These are phyloP conservation scores for Ochropacha duplaris DNA, from an alignment of 2,888 invertebrate species.

Conservation along the genomic window DNA sequence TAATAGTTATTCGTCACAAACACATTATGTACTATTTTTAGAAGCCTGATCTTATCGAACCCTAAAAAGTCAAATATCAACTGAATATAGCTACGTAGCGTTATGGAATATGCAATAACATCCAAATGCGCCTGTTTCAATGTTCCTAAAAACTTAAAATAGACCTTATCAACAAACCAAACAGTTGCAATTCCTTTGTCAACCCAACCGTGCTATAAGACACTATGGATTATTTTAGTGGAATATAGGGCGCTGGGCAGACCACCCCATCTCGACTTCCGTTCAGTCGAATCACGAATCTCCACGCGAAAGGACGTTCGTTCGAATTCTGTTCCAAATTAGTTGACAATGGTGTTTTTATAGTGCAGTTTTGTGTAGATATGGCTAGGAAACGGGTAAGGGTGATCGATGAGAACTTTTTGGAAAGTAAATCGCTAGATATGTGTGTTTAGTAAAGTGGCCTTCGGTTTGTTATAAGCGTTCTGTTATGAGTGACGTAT, in stretches of 20 bases:
- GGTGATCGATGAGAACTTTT: constrained; percentile 13
- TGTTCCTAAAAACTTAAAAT: constrained; percentile 18
- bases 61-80: constrained; percentile 28
- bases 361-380: constrained; percentile 30
- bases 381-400: constrained; percentile 79
- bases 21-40: not conserved
- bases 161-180: constrained; percentile 17
- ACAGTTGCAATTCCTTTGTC: constrained; percentile 28
- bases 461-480: not conserved
- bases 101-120: constrained; percentile 48
- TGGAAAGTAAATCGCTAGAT: constrained; percentile 5
- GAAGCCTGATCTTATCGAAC: not conserved
- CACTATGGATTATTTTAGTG: constrained; percentile 33
- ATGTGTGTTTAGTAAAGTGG: constrained; percentile 16
- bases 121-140: constrained; percentile 25
- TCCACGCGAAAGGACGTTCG: constrained; percentile 33
- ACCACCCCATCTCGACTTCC: constrained; percentile 48
- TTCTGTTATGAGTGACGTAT: not conserved
- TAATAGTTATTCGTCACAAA: not conserved
- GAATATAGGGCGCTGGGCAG: constrained; percentile 61
- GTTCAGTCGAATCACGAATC: constrained; percentile 54
- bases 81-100: constrained; percentile 17
- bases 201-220: constrained; percentile 34
- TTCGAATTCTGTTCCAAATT: constrained; percentile 15
- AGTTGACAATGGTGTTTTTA: constrained; percentile 34